Conservation (phyloP, 2,113 vertebrate species). For the Callopanchax toddi region DNA sequence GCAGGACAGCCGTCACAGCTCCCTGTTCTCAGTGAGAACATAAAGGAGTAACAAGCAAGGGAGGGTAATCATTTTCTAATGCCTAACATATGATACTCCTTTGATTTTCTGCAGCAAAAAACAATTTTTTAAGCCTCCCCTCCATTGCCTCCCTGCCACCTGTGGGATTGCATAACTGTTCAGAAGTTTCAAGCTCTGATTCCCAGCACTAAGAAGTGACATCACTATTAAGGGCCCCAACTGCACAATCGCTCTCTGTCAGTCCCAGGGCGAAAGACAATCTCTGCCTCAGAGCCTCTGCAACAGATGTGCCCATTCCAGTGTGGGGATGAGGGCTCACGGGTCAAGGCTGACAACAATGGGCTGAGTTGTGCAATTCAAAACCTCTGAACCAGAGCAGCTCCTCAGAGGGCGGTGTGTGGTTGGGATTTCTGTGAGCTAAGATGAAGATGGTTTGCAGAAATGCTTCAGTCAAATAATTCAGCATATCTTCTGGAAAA, state of each 20-base stretch:
- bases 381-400: slow-evolving; percentile 59
- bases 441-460: neutral
- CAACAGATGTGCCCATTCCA: slow-evolving; percentile 72
- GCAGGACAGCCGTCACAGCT: slow-evolving; percentile 38
- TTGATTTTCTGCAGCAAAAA: slow-evolving; percentile 51
- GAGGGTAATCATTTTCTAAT: slow-evolving; percentile 64
- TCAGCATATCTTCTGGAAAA: too few relatives aligned
- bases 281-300: slow-evolving; percentile 67
- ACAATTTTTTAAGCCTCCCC: neutral
- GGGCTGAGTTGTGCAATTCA: slow-evolving; percentile 69
- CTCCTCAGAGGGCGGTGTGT: slow-evolving; percentile 32
- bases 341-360: slow-evolving; percentile 75
- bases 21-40: neutral
- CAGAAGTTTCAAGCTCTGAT: slow-evolving; percentile 56
- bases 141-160: slow-evolving; percentile 54
- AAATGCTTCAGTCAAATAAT: neutral
- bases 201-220: slow-evolving; percentile 66
- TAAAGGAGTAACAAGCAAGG: slow-evolving; percentile 16
- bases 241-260: slow-evolving; percentile 71
- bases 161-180: slow-evolving; percentile 70
- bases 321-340: slow-evolving; percentile 52
- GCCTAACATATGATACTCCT: slow-evolving; percentile 70
- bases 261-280: slow-evolving; percentile 66
- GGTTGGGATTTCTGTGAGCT: slow-evolving; percentile 25
- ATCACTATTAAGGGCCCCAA: slow-evolving; percentile 65